Base-by-base conservation (phyloP, 1,140 invertebrate genomes). In the Diachasmimorpha longicaudata region DNA sequence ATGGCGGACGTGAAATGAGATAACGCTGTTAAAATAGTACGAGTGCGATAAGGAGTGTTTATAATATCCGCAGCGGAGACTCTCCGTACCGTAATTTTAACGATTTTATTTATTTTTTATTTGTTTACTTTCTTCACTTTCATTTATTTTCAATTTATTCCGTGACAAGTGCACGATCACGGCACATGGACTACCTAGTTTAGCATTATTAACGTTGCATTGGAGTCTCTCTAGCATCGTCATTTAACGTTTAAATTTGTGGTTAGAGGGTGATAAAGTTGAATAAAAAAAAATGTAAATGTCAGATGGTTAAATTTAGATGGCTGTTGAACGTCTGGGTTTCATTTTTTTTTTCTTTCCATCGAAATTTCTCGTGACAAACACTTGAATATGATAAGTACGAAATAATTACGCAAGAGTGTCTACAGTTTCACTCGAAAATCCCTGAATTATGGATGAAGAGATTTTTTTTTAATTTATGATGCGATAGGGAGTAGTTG, bases 1-100 rank as follows among this genome's bases (percentile, higher is more conserved):
- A 78, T 80, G 80, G 78, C 83, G 84, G 83, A 84, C 81, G 81
- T 81, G 78, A 72, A 84, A 44, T 77, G 81, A 81, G 84, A 85
- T 85, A 85, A 84, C 81, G 70, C 42, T 77, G 69, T 84, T 81
- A 85, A 85, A 85, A 85, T 84, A 83, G 82, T 84, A 82, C 79
- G 74, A 74, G 74, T 75, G 74, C 79, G 84, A 85, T 85, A 85
- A 84, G 80, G 78, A 75, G 79, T 79, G 81, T 81, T 84, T 83
- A 81, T 81, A 81, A 83, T 81, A 83, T 82, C 79, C 58, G 70
- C 25, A 46, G 71, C 8, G 68, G n/a, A n/a, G n/a, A 46, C 31
- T 31, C 37, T 70, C 48, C n/a, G 14, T 16, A 19, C 48, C 52
- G 39, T 13, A 16, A 25, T 31, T 44, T 16, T 31, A 3, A 36